Evolutionary conservation across 2,797 vertebrate genomes (phyloP), one percentile per base, ranked within the genome.

Genomic region (Mus caroli): DNA sequence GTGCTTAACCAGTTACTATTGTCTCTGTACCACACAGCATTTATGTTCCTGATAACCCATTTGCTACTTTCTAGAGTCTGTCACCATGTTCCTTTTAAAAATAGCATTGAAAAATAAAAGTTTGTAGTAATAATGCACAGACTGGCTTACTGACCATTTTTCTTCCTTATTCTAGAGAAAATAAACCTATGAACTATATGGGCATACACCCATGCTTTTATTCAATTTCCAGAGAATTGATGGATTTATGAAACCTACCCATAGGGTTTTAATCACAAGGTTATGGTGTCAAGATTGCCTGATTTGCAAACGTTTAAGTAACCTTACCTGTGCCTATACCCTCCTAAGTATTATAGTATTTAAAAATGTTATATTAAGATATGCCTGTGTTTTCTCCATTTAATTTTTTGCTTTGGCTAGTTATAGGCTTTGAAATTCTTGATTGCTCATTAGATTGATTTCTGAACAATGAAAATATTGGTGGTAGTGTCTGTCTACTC

Each of bases 1-100:
- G 28, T 91, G 54, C 75, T 83, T 94, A 86, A 86, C 26, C 88
- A n/a, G 50, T 84, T 73, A 84, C 71, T 85, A 73, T 80, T 93
- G 24, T 93, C 86, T 64, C 52, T 94, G n/a, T 89, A 34, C 67
- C 54, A 78, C 24, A 94, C 91, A 95, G 31, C 9, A 14, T 91
- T 93, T 89, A 67, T 79, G 43, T 84, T 94, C 52, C 54, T 79
- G 78, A 56, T n/a, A 92, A 73, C 14, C 52, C 2, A 12, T 76
- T 67, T 11, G 87, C 0, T 1, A 40, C 37, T 58, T 87, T 95
- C 76, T 87, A 79, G 10, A 54, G 6, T 77, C 67, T 92, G 37
- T 92, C 9, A 15, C 20, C 13, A 90, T 67, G 69, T 86, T 94
- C 67, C 31, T 3, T 84, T 95, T 56, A 88, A 85, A 84, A 93